These are phyloP conservation scores for Characodon lateralis DNA, from an alignment of 2,797 vertebrate species.

Conservation along the genomic window DNA sequence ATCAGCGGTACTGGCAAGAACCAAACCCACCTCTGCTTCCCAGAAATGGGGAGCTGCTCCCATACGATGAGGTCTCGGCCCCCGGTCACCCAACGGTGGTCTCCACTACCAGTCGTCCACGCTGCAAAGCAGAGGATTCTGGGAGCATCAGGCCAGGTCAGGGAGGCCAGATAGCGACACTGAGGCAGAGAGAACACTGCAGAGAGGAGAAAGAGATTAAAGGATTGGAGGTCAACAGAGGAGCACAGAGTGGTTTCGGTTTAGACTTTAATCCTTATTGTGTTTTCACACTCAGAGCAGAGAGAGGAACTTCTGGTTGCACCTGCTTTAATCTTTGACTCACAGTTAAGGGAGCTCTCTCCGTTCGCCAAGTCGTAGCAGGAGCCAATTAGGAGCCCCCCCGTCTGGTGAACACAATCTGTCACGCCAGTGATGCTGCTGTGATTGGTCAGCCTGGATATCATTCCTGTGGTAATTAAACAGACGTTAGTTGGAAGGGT, in stretches of 20 bases:
- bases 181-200: constrained; percentile 82
- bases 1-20: constrained; percentile 7
- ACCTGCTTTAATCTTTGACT: constrained; percentile 54
- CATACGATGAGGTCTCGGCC: constrained; percentile 80
- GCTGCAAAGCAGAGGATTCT: constrained; percentile 81
- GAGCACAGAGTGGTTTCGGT: constrained; percentile 51
- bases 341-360: constrained; percentile 82
- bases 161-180: constrained; percentile 79
- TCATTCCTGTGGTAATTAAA: constrained; percentile 75
- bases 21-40: constrained; percentile 76
- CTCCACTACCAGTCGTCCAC: constrained; percentile 82
- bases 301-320: constrained; percentile 24
- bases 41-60: constrained; percentile 81
- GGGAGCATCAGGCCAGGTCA: constrained; percentile 75
- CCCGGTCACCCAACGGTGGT: constrained; percentile 84
- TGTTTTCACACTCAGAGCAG: constrained; percentile 17
- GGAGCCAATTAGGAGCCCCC: constrained; percentile 82
- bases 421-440: constrained; percentile 81
- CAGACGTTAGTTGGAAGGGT: constrained; percentile 69
- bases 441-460: constrained; percentile 85
- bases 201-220: constrained; percentile 19
- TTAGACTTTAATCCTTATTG: constrained; percentile 29
- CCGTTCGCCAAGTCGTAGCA: constrained; percentile 84
- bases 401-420: constrained; percentile 83
- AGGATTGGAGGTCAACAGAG: constrained; percentile 23